A percentile compares a stretch with the other conserved stretches of the same genome.
These are phyloP conservation scores for Thymallus thymallus DNA, from an alignment of 2,113 vertebrate species.

Conservation along the genomic window DNA sequence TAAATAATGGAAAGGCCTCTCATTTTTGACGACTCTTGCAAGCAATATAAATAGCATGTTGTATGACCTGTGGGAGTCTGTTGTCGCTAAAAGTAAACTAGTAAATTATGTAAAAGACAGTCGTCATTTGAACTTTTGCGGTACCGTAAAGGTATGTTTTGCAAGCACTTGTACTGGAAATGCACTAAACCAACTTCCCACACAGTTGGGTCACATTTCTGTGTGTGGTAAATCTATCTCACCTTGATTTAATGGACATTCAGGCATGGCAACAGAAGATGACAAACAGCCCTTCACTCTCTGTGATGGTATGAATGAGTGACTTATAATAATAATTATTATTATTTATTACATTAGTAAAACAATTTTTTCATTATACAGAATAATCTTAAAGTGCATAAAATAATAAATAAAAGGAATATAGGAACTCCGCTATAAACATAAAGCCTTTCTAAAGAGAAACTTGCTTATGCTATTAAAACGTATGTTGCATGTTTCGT, in stretches of 20 bases:
- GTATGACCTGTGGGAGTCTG: conserved; percentile 9
- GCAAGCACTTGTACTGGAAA: background rate
- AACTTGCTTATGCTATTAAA: too few relatives aligned
- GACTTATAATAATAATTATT: background rate
- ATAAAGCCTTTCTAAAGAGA: too few relatives aligned
- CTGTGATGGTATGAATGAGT: background rate
- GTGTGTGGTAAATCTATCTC: background rate
- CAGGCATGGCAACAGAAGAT: background rate
- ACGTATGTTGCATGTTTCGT: too few relatives aligned
- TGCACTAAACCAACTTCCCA: too few relatives aligned
- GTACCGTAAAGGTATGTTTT: background rate
- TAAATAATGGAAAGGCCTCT: conserved; percentile 44
- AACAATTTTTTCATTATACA: background rate
- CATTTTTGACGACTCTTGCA: conserved; percentile 22
- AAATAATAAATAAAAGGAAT: too few relatives aligned
- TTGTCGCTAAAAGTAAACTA: conserved; percentile 35
- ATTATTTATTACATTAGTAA: background rate
- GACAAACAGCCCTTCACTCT: background rate
- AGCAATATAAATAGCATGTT: conserved; percentile 18
- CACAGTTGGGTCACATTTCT: background rate
- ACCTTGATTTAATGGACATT: background rate
- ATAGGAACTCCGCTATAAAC: too few relatives aligned
- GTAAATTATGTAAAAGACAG: conserved; percentile 40
- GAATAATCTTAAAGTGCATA: background rate
- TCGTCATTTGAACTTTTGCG: conserved; percentile 14